Base-by-base conservation (phyloP, 2,797 vertebrate species). In the Hozukius guyotensis region DNA sequence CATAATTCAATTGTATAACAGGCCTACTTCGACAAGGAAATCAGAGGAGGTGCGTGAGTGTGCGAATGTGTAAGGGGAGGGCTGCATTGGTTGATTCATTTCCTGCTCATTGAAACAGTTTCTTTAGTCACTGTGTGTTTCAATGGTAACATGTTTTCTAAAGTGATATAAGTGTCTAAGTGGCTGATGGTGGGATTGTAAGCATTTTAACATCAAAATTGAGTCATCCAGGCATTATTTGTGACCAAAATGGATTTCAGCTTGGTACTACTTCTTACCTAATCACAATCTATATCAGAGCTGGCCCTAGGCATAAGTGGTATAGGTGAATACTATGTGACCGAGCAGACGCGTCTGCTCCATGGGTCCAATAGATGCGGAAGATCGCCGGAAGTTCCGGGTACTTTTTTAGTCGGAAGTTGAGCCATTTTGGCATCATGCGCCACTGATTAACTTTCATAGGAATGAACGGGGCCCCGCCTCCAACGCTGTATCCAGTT, bases 1-100 rank as follows among this genome's bases (percentile, higher is more conserved):
- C 62, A 53, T 61, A 88, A 85, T 77, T 87, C 82, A 85, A 80
- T 85, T 90, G 84, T 91, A 64, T 90, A 92, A 92, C 75, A 70
- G 86, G 67, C 81, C 81, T 82, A 79, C 72, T 91, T 89, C 34
- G 60, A 86, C 38, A 53, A 75, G 68, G 65, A 91, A 89, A 84
- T 82, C 55, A 80, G 81, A 85, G 55, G 65, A 69, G 63, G 56
- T 83, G 59, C 11, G 13, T 72, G 52, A 34, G 65, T 77, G 55
- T 49, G 52, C 53, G 16, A 69, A 61, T 36, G 59, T 52, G 49
- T 63, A 52, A 69, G 8, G 13, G 22, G 53, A 25, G 65, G 42
- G 7, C 24, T 60, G 31, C 4, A 18, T n/a, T n/a, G 11, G 64
- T 67, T 82, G 27, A 66, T 77, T 88, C 0, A 85, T 79, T 82